Conservation (phyloP, 2,888 invertebrate genomes). For the Cheilosia soror region DNA sequence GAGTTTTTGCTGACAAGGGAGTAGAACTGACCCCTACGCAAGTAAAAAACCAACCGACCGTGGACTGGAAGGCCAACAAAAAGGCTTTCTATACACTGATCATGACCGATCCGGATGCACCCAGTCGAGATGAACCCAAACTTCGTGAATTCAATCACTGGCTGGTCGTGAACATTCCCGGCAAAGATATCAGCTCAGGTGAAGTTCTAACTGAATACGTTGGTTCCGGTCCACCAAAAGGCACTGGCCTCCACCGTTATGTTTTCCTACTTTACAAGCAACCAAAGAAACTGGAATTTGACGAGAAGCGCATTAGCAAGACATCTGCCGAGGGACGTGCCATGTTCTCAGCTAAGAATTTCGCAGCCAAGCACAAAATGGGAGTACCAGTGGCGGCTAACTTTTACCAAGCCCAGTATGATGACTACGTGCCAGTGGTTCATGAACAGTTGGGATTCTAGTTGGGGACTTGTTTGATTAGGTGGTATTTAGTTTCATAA, state of each 20-base stretch:
- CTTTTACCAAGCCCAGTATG: conserved; percentile 90
- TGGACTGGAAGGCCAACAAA: conserved; percentile 80
- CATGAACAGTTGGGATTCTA: conserved; percentile 76
- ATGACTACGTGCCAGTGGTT: conserved; percentile 85
- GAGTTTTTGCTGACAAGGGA: conserved; percentile 85
- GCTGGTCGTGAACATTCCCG: conserved; percentile 95
- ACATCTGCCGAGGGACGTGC: conserved; percentile 85
- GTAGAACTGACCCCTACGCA: conserved; percentile 90
- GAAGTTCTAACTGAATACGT: conserved; percentile 91
- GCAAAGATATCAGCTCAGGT: conserved; percentile 88
- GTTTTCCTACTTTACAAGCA: conserved; percentile 86
- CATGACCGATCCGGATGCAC: conserved; percentile 94
- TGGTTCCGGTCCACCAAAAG: conserved; percentile 93
- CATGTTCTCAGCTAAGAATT: conserved; percentile 88
- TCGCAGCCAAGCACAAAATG: conserved; percentile 89
- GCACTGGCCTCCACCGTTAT: conserved; percentile 90
- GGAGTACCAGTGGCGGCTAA: conserved; percentile 91
- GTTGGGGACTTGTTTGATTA: conserved; percentile 6
- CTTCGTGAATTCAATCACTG: conserved; percentile 95
- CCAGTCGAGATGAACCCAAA: conserved; percentile 90
- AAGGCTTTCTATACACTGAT: conserved; percentile 80
- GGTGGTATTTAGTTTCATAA: conserved; percentile 29
- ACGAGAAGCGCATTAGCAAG: conserved; percentile 75
- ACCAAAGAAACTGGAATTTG: background rate
- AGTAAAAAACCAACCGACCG: conserved; percentile 80